phyloP scores from a whole-genome alignment of 2,113 vertebrate species.

The Antechinus stuartii region DNA sequence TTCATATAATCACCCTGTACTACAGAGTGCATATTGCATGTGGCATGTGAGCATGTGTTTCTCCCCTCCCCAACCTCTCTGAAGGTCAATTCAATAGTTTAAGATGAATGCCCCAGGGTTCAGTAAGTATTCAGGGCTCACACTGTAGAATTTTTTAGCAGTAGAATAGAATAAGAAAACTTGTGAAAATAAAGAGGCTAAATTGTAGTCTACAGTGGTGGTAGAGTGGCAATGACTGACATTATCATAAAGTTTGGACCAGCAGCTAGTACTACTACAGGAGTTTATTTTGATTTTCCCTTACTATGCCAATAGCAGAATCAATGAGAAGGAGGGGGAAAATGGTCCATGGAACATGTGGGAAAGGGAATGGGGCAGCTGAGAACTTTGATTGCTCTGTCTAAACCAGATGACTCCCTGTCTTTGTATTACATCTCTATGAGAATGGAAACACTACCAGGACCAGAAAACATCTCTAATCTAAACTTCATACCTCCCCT shows the following conservation, averaged over 20 bases:
- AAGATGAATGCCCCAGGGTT: neutral
- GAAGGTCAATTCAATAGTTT: slow-evolving; percentile 53
- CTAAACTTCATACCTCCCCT: neutral
- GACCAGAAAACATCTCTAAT: neutral
- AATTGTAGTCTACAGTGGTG: neutral
- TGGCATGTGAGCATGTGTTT: slow-evolving; percentile 71
- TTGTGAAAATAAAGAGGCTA: slow-evolving; percentile 33
- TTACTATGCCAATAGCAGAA: neutral
- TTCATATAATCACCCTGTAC: slow-evolving; percentile 34
- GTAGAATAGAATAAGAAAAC: slow-evolving; percentile 64
- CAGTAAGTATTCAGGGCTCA: slow-evolving; percentile 53
- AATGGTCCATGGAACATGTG: neutral
- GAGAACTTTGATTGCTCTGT: neutral
- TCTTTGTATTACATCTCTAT: neutral
- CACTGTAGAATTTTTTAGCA: slow-evolving; percentile 51
- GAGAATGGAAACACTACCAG: neutral
- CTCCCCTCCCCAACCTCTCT: slow-evolving; percentile 62
- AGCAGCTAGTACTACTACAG: neutral
- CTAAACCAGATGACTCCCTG: neutral
- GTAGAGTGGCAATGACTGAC: neutral
- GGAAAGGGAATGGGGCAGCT: neutral
- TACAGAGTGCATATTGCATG: slow-evolving; percentile 53
- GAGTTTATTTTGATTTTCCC: neutral
- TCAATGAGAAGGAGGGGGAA: neutral
- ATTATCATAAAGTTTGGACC: neutral